These are phyloP conservation scores for Cephalopterus ornatus DNA, from an alignment of 2,113 vertebrate species.

Conservation along the genomic window DNA sequence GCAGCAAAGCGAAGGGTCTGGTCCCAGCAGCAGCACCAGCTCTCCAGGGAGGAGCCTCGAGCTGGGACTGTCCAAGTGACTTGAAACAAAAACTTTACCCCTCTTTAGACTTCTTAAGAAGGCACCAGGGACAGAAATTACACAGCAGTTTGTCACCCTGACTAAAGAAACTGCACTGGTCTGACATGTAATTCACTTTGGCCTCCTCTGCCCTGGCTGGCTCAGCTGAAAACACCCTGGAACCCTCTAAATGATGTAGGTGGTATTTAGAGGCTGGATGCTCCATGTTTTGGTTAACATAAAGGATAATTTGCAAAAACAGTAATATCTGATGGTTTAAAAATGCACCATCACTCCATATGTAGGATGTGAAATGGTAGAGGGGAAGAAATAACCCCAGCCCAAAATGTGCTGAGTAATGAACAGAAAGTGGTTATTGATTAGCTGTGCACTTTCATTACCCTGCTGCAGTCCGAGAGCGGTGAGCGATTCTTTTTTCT, in stretches of 20 bases:
- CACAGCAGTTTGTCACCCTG: background rate
- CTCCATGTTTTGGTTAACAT: background rate
- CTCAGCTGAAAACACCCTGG: background rate
- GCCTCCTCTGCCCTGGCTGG: background rate
- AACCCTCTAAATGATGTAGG: background rate
- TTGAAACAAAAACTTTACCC: background rate
- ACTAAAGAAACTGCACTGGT: background rate
- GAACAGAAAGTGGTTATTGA: conserved; percentile 42
- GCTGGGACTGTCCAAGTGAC: background rate
- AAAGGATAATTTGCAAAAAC: background rate
- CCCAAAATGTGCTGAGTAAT: conserved; percentile 27
- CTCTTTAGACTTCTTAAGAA: background rate
- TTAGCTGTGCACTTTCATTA: conserved; percentile 30
- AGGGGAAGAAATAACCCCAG: background rate
- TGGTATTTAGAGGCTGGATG: background rate
- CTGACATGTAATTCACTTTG: background rate
- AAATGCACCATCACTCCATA: background rate
- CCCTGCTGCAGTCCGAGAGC: background rate
- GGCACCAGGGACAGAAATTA: background rate
- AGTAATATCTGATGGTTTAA: background rate
- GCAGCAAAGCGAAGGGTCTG: background rate
- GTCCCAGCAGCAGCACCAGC: background rate
- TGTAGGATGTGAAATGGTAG: background rate
- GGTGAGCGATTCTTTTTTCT: background rate
- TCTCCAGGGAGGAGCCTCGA: background rate